Conservation (phyloP, 1,140 invertebrate species). For the Meteorus sp. region DNA sequence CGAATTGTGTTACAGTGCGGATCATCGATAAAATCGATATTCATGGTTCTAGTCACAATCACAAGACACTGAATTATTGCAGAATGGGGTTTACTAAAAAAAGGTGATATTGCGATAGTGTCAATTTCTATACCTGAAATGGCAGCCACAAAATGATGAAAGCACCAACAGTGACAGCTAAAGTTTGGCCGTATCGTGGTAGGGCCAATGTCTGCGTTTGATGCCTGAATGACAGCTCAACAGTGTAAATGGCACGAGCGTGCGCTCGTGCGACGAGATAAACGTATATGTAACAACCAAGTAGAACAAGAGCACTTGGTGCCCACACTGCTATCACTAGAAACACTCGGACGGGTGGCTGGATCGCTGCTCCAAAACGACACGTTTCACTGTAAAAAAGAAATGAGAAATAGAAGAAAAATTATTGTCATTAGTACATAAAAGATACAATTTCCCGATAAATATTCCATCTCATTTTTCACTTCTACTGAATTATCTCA, state of each 20-base stretch:
- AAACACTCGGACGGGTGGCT: conserved; percentile 59
- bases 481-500: too few species aligned
- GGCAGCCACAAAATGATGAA: conserved; percentile 68
- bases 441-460: too few species aligned
- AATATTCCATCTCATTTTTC: conserved; percentile 6
- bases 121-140: conserved; percentile 58
- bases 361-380: conserved; percentile 56
- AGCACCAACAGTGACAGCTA: conserved; percentile 66
- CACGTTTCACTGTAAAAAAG: conserved; percentile 53
- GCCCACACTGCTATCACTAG: conserved; percentile 63
- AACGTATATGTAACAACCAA: conserved; percentile 70
- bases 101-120: not conserved
- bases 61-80: not conserved
- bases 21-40: too few species aligned
- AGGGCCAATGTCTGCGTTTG: conserved; percentile 54
- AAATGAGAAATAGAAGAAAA: conserved; percentile 15
- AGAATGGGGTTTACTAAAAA: not conserved
- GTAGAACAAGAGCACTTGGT: conserved; percentile 61
- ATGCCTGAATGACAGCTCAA: conserved; percentile 64
- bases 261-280: conserved; percentile 68
- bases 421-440: too few species aligned
- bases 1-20: too few species aligned
- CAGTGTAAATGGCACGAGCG: conserved; percentile 67
- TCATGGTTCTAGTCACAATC: not conserved
- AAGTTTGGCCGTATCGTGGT: conserved; percentile 65